Conservation (phyloP, 2,113 vertebrate genomes). For the Chloebia gouldiae region DNA sequence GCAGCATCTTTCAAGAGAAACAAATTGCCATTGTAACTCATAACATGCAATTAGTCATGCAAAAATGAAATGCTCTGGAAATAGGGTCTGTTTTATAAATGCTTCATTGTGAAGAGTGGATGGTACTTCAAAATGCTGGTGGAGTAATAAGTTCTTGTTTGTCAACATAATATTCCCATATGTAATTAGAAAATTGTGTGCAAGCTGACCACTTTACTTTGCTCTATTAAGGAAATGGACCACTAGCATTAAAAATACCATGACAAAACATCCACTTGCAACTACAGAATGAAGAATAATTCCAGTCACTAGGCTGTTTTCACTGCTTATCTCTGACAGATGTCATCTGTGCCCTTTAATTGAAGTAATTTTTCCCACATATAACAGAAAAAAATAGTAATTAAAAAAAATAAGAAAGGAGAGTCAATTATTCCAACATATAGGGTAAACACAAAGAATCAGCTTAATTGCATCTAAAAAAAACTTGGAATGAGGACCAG, state of each 20-base stretch:
- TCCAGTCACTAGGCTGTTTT: not conserved
- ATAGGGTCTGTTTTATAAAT: not conserved
- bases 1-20: slow-evolving; percentile 16
- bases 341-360: not conserved
- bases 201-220: not conserved
- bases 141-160: slow-evolving; percentile 36
- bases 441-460: not conserved
- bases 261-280: not conserved
- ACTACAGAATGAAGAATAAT: not conserved
- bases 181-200: not conserved
- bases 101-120: not conserved
- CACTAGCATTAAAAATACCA: not conserved
- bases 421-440: not conserved
- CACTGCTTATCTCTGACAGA: not conserved
- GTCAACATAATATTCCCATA: slow-evolving; percentile 37
- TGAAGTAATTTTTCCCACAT: not conserved
- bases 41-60: slow-evolving; percentile 30
- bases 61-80: slow-evolving; percentile 34
- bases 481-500: not conserved
- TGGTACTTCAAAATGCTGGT: slow-evolving; percentile 6
- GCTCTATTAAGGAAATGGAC: slow-evolving; percentile 25
- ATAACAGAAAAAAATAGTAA: not conserved
- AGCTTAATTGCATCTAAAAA: not conserved
- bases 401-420: not conserved
- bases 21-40: not conserved